Base-by-base conservation (phyloP, 1,140 invertebrate species). In the Phthorimaea operculella region DNA sequence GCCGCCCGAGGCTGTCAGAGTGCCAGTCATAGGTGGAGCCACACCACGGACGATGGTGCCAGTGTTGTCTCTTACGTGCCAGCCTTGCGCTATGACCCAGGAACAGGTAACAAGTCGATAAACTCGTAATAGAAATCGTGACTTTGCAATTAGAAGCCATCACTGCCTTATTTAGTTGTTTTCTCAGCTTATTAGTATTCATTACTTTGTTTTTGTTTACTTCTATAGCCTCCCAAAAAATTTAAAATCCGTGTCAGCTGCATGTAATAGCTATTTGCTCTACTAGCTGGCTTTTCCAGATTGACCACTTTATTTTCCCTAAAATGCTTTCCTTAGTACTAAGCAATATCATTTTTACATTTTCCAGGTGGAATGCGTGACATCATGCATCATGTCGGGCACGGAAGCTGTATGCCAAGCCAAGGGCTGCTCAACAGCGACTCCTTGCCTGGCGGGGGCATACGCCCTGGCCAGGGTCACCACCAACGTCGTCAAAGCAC, bases 11-110 rank as follows among this genome's bases (percentile, higher is more conserved):
- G 87, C 89, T 57, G 90, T 94, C 0, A 83, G 88, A 44, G 90
- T 94, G 6, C 94, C 94, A 0, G 91, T 96, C 0, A 88, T 96
- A 58, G 94, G 94, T n/a, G 95, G 94, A 36, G 90, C 93, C 69
- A 90, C 91, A 34, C 88, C 91, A 4, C 83, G 88, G 21, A 96
- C 93, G 0, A 94, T 95, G 73, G 89, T 96, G 17, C 94, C 95
- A 0, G 77, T 96, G 10, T 89, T 96, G 16, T 95, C 94, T 1
- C 90, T 92, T 63, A 88, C 90, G 1, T 83, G 82, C 18, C 93
- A 81, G 58, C 77, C 81, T 11, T 72, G 74, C 56, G 62, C 54
- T 5, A 62, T 83, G 69, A 68, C 66, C 8, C 75, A 82, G 53
- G 76, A 84, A 58, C 78, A 84, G 76, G 81, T 81, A 54, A 51